A percentile compares a stretch with the other conserved stretches of the same genome.
Evolutionary conservation across 2,113 vertebrate genomes (phyloP).

Genomic region (Ploceus nigricollis): DNA sequence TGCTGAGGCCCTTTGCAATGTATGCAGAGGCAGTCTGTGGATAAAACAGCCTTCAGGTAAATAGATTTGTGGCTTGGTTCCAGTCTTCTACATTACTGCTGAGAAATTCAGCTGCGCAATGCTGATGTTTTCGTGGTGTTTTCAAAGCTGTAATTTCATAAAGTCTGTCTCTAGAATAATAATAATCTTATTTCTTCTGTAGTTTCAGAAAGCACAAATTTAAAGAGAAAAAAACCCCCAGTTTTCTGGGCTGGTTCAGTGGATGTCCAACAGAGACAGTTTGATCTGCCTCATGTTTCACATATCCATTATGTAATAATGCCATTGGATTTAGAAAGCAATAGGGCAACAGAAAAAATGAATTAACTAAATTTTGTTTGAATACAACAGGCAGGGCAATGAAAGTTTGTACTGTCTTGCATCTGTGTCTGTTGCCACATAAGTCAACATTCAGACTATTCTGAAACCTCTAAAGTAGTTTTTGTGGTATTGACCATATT

Average conservation of each 20-base stretch:
- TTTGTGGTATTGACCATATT: not conserved
- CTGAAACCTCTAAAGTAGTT: not conserved
- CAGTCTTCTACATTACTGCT: not conserved
- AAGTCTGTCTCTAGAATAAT: not conserved
- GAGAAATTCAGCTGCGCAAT: not conserved
- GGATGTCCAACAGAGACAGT: not conserved
- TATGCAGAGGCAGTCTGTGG: not conserved
- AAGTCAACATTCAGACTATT: not conserved
- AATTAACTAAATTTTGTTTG: not conserved
- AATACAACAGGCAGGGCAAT: not conserved
- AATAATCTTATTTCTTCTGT: not conserved
- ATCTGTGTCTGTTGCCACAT: rapidly evolving
- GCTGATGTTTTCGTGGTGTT: not conserved
- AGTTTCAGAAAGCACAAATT: not conserved
- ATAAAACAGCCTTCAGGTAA: not conserved
- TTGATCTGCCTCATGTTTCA: not conserved
- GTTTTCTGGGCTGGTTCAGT: not conserved
- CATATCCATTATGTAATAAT: not conserved
- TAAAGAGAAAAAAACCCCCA: not conserved
- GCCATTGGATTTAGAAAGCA: not conserved
- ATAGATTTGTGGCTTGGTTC: not conserved
- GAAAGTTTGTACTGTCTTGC: not conserved
- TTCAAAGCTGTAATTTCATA: not conserved
- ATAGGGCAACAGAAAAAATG: not conserved
- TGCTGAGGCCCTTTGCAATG: not conserved